Evolutionary conservation across 2,888 invertebrate genomes (phyloP), one percentile per base, ranked within the genome.

Genomic region (Drosophila kuntzei): DNA sequence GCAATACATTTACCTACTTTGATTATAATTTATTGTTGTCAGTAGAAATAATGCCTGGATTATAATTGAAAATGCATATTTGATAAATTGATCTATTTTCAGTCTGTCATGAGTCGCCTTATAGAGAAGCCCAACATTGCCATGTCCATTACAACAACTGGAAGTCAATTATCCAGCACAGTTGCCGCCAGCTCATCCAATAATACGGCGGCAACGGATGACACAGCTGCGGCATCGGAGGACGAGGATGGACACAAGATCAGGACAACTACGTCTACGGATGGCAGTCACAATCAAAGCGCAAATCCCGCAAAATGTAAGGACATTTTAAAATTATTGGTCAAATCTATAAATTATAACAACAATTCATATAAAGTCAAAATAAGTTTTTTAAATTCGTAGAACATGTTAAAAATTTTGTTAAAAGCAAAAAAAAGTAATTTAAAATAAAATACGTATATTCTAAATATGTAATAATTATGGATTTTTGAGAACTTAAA

Each of bases 61-160:
- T 39, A 5, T 63, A 53, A 61, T 44, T 69, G 22, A 36, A 55
- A 43, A 36, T 41, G 14, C 9, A 4, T 36, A 20, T 46, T 37
- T 29, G 2, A 22, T 14, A 12, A 18, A 8, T 43, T 32, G 58
- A 50, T 22, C 20, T 12, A 16, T 2, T 20, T 12, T 37, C 61
- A 92, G 92, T 87, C 86, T 90, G 90, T 84, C 87, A 92, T 92
- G 92, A 91, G 91, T 86, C 91, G 90, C 79, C 82, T 92, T 83
- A 84, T 92, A 79, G 92, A 92, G 70, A 91, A 91, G 76, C 86
- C 91, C 71, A 91, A 91, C 78, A 88, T 92, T 81, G 88, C 90
- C 79, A 92, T 92, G 92, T 88, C 92, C 80, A 90, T 92, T 71
- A 90, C 51, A 27, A 51, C 90, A 44, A 79, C 89, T 63, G 71